Conservation (phyloP, 2,888 invertebrate genomes). For the Chymomyza procnemis region DNA sequence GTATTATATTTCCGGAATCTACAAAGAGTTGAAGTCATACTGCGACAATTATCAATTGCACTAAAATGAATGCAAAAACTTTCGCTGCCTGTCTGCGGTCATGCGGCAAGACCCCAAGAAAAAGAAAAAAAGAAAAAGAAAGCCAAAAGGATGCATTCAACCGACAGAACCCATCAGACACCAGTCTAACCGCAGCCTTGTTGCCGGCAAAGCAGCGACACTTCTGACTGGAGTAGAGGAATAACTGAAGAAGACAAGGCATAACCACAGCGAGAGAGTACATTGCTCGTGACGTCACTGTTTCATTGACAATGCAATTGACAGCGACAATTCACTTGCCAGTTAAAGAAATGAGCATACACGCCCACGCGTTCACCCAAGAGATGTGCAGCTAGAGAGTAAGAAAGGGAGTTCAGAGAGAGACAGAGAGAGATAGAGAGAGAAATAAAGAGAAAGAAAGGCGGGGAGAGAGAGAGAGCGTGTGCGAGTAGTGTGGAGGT, state of each 20-base stretch:
- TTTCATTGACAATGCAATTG: background rate
- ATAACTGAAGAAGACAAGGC: background rate
- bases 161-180: background rate
- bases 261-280: background rate
- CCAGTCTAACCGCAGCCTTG: background rate
- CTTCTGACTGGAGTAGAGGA: background rate
- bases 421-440: background rate
- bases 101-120: background rate
- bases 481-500: too few species aligned
- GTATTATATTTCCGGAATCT: too few species aligned
- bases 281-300: background rate
- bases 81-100: background rate
- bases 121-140: background rate
- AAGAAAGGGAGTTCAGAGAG: too few species aligned
- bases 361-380: background rate
- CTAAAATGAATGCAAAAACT: background rate
- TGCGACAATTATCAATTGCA: background rate
- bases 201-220: background rate
- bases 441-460: too few species aligned
- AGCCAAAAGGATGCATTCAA: background rate
- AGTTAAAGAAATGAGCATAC: background rate
- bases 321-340: background rate
- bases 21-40: background rate
- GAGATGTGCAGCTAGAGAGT: background rate
- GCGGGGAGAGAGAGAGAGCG: background rate